These are phyloP conservation scores for Papilio polytes DNA, from an alignment of 1,140 invertebrate species.

Conservation along the genomic window DNA sequence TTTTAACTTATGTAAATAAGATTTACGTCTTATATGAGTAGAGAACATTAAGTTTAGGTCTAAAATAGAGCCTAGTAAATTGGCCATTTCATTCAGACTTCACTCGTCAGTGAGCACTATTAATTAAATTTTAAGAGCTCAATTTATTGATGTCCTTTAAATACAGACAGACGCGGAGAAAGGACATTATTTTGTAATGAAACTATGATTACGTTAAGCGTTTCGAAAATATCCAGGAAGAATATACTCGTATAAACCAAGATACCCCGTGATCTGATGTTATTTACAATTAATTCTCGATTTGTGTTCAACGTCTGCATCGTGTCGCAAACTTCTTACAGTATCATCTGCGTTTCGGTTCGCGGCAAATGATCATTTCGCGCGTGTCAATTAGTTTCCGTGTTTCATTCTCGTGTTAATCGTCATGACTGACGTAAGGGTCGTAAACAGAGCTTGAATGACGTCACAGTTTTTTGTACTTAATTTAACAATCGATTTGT, in stretches of 20 bases:
- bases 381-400: not conserved
- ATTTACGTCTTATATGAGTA: not conserved
- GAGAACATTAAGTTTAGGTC: not conserved
- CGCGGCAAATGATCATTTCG: not conserved
- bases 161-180: not conserved
- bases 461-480: not conserved
- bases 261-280: not conserved
- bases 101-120: not conserved
- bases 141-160: not conserved
- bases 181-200: not conserved
- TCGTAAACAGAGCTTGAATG: slow-evolving; percentile 8
- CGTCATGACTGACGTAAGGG: not conserved
- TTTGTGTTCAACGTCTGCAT: not conserved
- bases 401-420: slow-evolving; percentile 15
- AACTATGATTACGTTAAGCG: not conserved
- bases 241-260: not conserved
- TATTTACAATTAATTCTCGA: slow-evolving; percentile 11
- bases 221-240: not conserved
- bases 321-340: slow-evolving; percentile 5
- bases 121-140: not conserved
- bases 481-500: slow-evolving; percentile 3
- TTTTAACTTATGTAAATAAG: not conserved
- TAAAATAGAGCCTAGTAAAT: too few relatives aligned
- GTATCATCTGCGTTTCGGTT: not conserved
- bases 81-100: too few relatives aligned